phyloP scores from a whole-genome alignment of 2,797 vertebrate genomes.

The Alca torda region DNA sequence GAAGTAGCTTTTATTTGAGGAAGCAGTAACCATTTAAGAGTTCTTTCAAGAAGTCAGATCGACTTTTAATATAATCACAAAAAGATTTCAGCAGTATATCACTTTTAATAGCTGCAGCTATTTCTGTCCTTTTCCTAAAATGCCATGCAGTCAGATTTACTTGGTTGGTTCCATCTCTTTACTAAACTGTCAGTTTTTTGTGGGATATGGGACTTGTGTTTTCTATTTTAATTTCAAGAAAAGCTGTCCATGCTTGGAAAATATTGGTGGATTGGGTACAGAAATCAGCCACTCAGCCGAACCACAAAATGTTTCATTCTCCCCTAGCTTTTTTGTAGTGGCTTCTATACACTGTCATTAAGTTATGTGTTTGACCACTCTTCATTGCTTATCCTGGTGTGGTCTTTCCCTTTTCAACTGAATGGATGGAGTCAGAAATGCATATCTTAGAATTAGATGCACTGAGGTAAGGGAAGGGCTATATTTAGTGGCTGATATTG shows the following conservation, averaged over 20 bases:
- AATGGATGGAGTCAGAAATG: slow-evolving; percentile 76
- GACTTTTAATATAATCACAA: slow-evolving; percentile 40
- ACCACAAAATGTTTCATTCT: slow-evolving; percentile 68
- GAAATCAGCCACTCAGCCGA: slow-evolving; percentile 60
- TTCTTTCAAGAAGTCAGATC: neutral
- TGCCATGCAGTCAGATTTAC: slow-evolving; percentile 49
- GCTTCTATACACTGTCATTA: slow-evolving; percentile 76
- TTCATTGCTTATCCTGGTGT: slow-evolving; percentile 79
- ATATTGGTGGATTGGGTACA: slow-evolving; percentile 63
- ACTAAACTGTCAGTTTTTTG: slow-evolving; percentile 58
- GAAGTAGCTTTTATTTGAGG: slow-evolving; percentile 30
- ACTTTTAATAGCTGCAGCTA: slow-evolving; percentile 31
- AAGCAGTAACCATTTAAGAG: slow-evolving; percentile 19
- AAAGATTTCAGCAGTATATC: slow-evolving; percentile 40
- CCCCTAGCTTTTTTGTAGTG: slow-evolving; percentile 76
- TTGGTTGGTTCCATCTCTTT: slow-evolving; percentile 46
- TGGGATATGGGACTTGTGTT: slow-evolving; percentile 65
- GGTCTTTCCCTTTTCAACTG: slow-evolving; percentile 77
- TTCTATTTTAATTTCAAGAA: slow-evolving; percentile 79
- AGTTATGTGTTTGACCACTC: slow-evolving; percentile 74
- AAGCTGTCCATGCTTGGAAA: slow-evolving; percentile 76
- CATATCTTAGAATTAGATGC: slow-evolving; percentile 77
- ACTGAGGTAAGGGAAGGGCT: slow-evolving; percentile 71
- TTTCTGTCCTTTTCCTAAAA: slow-evolving; percentile 61
- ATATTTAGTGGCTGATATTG: slow-evolving; percentile 71